Conservation (phyloP, 2,888 invertebrate species). For the Lasioglossum villosulum region DNA sequence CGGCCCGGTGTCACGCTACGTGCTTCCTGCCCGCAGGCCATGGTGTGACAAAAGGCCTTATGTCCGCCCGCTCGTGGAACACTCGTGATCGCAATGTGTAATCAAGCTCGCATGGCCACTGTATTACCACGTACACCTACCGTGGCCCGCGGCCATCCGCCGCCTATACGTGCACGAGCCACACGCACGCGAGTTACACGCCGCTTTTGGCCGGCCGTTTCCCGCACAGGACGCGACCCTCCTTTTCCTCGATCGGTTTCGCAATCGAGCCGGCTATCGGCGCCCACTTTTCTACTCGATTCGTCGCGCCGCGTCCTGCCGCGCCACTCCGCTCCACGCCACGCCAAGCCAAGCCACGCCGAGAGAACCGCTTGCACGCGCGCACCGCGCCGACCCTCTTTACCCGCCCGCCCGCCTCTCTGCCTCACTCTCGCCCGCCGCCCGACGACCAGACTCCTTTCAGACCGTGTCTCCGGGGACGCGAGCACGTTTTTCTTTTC, state of each 20-base stretch:
- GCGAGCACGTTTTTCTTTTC: neutral
- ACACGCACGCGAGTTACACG: slow-evolving; percentile 41
- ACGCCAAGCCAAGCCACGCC: slow-evolving; percentile 6
- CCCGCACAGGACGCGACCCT: slow-evolving; percentile 64
- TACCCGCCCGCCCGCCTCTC: neutral
- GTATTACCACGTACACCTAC: slow-evolving; percentile 73
- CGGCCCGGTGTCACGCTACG: slow-evolving; percentile 82
- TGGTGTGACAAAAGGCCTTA: slow-evolving; percentile 80
- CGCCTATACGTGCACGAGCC: slow-evolving; percentile 28
- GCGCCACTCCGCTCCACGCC: slow-evolving; percentile 36
- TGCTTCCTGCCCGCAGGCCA: slow-evolving; percentile 82
- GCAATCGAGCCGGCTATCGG: slow-evolving; percentile 55
- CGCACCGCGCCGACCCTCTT: neutral
- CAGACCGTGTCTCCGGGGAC: slow-evolving; percentile 22
- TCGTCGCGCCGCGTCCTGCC: slow-evolving; percentile 40
- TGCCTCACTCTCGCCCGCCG: neutral
- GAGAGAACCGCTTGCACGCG: slow-evolving; percentile 22
- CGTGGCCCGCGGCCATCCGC: slow-evolving; percentile 54
- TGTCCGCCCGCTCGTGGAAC: slow-evolving; percentile 81
- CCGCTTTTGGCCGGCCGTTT: slow-evolving; percentile 66
- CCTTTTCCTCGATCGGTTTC: slow-evolving; percentile 61
- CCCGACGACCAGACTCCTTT: slow-evolving; percentile 15
- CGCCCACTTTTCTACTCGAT: slow-evolving; percentile 60
- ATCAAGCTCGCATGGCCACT: slow-evolving; percentile 80
- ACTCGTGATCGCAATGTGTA: slow-evolving; percentile 84